Percentiles rank a stretch among this genome's conserved stretches.
Conservation (phyloP, 2,888 invertebrate genomes). For the Dastarcus helophoroides region DNA sequence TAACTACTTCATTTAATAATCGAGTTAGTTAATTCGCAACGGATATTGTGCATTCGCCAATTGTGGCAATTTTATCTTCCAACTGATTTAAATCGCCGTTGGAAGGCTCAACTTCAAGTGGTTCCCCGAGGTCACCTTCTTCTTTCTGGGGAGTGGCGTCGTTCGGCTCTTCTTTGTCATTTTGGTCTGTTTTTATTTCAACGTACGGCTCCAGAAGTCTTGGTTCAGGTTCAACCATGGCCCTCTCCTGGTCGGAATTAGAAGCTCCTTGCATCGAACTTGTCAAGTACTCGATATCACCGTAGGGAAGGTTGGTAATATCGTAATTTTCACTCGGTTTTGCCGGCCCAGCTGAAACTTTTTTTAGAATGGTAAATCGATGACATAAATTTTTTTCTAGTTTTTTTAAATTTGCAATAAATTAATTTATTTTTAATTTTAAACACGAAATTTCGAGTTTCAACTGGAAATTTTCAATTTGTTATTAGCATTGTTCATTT, state of each 20-base stretch:
- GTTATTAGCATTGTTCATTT: too few species aligned
- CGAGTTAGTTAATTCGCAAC: conserved; percentile 17
- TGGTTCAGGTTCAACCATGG: conserved; percentile 6
- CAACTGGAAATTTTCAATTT: too few species aligned
- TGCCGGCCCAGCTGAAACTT: neutral
- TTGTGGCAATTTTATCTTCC: conserved; percentile 24
- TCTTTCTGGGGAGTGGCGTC: neutral
- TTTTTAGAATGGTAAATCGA: too few species aligned
- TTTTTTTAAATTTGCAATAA: too few species aligned
- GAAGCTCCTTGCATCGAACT: conserved; percentile 15
- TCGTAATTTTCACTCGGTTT: conserved; percentile 21
- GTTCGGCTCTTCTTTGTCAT: conserved; percentile 6
- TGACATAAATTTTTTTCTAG: too few species aligned
- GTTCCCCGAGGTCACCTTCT: conserved; percentile 5
- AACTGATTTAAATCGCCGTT: conserved; percentile 10
- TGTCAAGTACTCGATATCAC: conserved; percentile 25
- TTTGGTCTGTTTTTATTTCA: conserved; percentile 23
- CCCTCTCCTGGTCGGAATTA: neutral
- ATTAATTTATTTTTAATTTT: too few species aligned
- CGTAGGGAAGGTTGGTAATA: conserved; percentile 26
- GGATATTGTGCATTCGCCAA: conserved; percentile 29
- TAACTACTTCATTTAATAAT: too few species aligned
- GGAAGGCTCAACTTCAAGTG: neutral
- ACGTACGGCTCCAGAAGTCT: conserved; percentile 25
- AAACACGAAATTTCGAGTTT: too few species aligned